phyloP scores from a whole-genome alignment of 2,113 vertebrate species.

The Columba janthina region DNA sequence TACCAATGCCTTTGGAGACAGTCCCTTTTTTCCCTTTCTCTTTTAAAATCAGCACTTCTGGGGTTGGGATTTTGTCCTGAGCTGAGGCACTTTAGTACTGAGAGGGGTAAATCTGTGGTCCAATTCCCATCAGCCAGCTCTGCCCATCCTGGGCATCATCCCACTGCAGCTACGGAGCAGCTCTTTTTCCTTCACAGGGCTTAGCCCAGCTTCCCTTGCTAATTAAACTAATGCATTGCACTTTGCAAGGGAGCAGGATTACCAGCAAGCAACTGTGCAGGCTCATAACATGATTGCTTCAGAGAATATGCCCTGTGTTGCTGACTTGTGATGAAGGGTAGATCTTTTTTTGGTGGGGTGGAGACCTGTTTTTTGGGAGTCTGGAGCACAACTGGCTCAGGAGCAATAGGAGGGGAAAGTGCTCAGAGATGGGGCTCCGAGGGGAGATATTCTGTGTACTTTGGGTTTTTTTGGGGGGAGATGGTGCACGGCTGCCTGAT shows the following conservation, averaged over 20 bases:
- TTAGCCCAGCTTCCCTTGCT: neutral
- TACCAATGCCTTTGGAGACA: neutral
- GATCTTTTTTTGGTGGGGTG: no score
- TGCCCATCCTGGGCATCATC: neutral
- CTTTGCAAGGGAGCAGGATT: neutral
- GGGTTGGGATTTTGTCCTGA: neutral
- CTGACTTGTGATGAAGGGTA: neutral
- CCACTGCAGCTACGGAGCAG: neutral
- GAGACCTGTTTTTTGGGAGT: neutral
- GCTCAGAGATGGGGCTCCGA: neutral
- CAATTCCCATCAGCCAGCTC: neutral
- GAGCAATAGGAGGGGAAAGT: neutral
- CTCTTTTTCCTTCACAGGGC: neutral
- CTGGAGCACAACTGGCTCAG: neutral
- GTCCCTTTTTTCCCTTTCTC: neutral
- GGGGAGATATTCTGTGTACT: neutral
- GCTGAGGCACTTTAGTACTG: neutral
- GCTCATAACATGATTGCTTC: neutral
- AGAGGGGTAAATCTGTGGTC: neutral
- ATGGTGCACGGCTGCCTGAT: fast-evolving
- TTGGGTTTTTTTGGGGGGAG: neutral
- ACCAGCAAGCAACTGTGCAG: neutral
- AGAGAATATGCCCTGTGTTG: fast-evolving
- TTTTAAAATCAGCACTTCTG: neutral
- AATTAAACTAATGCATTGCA: neutral